Base-by-base conservation (phyloP, 2,113 vertebrate species). In the Pristiophorus japonicus region DNA sequence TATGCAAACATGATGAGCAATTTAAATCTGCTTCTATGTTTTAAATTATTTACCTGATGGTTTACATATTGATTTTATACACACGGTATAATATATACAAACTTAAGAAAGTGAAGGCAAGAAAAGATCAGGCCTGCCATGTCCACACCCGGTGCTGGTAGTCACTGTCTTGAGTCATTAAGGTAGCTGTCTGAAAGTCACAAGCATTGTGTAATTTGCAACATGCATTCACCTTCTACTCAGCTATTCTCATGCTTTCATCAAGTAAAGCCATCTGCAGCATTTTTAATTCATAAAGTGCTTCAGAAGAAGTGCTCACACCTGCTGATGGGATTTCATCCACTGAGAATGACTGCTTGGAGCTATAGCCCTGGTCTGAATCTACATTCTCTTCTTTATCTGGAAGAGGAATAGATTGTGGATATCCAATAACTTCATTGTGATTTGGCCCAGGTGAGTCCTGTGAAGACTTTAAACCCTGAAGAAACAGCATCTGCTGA, bases 331-430 rank as follows among this genome's bases (percentile, higher is more conserved):
- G n/a, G 30, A 67, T 42, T 67, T 94, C 92, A 65, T 98, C 97
- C 0, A 97, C 97, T 8, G 95, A 96, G 42, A 96, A 96, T 66
- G 98, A 98, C 75, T 97, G 97, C 66, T 97, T 98, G 73, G 99
- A 99, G 96, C 97, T 98, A 94, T 99, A 99, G 78, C 98, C 99
- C 95, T 99, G 99, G 96, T 99, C 99, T 0, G 98, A 99, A 62
- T 98, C 98, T 95, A 97, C 62, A 94, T 30, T 34, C 45, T 94
- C 93, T 67, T 67, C 92, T 70, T 51, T 12, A 34, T n/a, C n/a
- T n/a, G 47, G 7, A 45, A 18, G 42, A 34, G 1, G 5, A 42
- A 34, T 20, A 70, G 66, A 70, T 51, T 67, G 93, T 70, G 66
- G 65, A 94, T 14, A 70, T 47, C 45, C 65, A 51, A 27, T 42